Evolutionary conservation across 2,797 vertebrate species (phyloP), one percentile per base, ranked within the genome.

Genomic region (Manis crassicaudata): DNA sequence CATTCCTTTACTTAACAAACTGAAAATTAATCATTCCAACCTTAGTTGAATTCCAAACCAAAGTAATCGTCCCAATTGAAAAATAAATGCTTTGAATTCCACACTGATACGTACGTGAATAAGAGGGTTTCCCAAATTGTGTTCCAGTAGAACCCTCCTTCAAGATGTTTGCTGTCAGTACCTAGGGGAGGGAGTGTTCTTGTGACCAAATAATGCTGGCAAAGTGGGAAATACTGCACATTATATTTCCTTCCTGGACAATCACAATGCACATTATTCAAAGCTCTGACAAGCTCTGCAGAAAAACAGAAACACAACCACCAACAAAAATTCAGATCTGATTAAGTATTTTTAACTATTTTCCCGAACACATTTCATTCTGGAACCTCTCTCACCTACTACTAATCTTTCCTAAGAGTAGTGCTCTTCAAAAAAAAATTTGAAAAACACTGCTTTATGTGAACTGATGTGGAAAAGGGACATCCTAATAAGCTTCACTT

Each of bases 241-340:
- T 8, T 88, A 1, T n/a, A 90, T 56, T 91, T 56, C 62, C 67
- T 87, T 68, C 70, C 65, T 79, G 83, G 80, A 92, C 35, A 86
- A 35, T 29, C 90, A 95, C 32, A 92, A 63, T 9, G 37, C 1
- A 62, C 12, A 72, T 50, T 75, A 92, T 37, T 91, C 65, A 94
- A 88, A 92, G 54, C 29, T 52, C 50, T 70, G 73, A 96, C 13
- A 72, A 87, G 40, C 18, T 89, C 92, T 81, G 11, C 3, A 92
- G 84, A 95, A 95, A 96, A 91, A 81, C 73, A 95, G 3, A 52
- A 80, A 96, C 18, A 92, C 18, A 70, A 43, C 21, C 32, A 95
- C 14, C 32, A 94, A 50, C 52, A 87, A 93, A 83, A 93, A 92
- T n/a, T 76, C 54, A 92, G 93, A 76, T 80, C 32, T 88, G 75